phyloP scores from a whole-genome alignment of 2,797 vertebrate genomes.

The Scolopax bukidnonensis region DNA sequence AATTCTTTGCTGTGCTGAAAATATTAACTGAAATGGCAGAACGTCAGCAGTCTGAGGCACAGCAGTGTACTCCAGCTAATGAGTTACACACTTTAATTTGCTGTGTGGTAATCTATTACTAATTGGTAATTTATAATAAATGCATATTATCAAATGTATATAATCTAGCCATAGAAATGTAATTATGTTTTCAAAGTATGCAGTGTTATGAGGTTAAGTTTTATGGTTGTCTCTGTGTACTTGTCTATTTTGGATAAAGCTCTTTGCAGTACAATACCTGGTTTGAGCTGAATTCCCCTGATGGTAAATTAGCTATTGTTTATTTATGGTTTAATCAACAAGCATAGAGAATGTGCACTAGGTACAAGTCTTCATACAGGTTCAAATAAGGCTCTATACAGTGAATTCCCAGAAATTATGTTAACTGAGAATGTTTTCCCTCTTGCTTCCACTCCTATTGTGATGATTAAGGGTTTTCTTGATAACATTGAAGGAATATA shows the following conservation, averaged over 20 bases:
- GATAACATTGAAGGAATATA: neutral
- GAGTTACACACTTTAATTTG: conserved; percentile 31
- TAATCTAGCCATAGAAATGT: neutral
- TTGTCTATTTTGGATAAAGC: neutral
- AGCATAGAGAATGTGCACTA: neutral
- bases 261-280: neutral
- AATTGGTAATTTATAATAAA: conserved; percentile 45
- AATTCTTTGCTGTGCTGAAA: conserved; percentile 8
- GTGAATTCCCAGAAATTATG: neutral
- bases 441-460: neutral
- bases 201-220: neutral
- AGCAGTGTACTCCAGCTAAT: neutral
- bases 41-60: neutral
- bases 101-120: conserved; percentile 35
- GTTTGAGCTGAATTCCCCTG: neutral
- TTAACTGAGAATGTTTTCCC: neutral
- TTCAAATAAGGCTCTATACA: neutral
- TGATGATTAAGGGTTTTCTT: neutral
- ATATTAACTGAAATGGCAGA: conserved; percentile 22
- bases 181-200: conserved; percentile 6
- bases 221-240: neutral
- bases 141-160: conserved; percentile 22
- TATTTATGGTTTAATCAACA: neutral
- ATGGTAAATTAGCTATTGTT: neutral
- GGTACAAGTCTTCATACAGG: neutral